A percentile compares a stretch with the other conserved stretches of the same genome.
These are phyloP conservation scores for Cnemophilus loriae DNA, from an alignment of 2,113 vertebrate genomes.

Conservation along the genomic window DNA sequence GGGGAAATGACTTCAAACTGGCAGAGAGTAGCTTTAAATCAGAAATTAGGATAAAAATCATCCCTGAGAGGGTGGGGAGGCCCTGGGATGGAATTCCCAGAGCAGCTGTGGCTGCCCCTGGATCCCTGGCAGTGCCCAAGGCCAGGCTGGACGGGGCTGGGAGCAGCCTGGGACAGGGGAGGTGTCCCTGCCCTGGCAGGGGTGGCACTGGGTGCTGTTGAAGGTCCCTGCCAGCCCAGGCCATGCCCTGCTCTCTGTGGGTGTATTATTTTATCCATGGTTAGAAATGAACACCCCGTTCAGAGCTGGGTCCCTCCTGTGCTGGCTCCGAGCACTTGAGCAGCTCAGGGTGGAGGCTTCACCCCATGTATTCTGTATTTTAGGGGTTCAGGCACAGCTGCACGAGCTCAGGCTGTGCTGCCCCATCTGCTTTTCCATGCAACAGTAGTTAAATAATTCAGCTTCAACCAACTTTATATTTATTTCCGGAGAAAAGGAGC, in stretches of 20 bases:
- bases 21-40: not conserved
- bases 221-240: not conserved
- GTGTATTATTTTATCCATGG: not conserved
- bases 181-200: not conserved
- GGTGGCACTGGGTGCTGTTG: not conserved
- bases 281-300: not conserved
- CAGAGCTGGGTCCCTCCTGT: not conserved
- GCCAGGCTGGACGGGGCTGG: not conserved
- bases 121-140: not conserved
- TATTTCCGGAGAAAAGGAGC: slow-evolving; percentile 14
- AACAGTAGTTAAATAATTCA: not conserved
- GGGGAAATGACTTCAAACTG: not conserved
- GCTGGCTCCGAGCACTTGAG: not conserved
- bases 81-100: not conserved
- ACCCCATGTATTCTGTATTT: not conserved
- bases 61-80: rapidly evolving
- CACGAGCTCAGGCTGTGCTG: not conserved
- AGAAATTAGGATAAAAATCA: not conserved
- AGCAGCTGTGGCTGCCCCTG: not conserved
- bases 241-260: not conserved
- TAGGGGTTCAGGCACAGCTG: slow-evolving; percentile 26
- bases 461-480: slow-evolving; percentile 36
- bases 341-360: not conserved
- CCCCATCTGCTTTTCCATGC: not conserved
- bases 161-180: not conserved